Evolutionary conservation across 2,113 vertebrate genomes (phyloP).

Genomic region (Callipepla californica): DNA sequence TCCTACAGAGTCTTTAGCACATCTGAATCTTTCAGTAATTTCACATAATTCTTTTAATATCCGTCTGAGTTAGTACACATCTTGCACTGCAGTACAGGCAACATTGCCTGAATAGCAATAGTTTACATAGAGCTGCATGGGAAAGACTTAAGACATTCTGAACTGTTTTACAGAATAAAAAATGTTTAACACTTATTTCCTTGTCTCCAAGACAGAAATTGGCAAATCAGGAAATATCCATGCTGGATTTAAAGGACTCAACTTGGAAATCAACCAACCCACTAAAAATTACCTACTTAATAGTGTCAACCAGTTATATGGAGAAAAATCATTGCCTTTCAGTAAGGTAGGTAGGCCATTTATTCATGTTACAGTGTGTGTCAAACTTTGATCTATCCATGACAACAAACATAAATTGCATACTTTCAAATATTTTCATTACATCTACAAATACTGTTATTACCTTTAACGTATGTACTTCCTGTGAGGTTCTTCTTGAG

Average conservation of each 20-base stretch:
- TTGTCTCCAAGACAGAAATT: constrained; percentile 35
- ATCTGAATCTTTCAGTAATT: neutral
- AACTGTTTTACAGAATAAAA: neutral
- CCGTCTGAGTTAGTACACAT: neutral
- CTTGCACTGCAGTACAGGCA: neutral
- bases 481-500: neutral
- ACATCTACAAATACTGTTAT: neutral
- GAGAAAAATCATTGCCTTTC: constrained; percentile 70
- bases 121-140: neutral
- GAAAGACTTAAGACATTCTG: neutral
- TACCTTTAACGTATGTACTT: neutral
- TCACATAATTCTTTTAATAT: neutral
- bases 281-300: constrained; percentile 68
- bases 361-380: neutral
- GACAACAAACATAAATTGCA: neutral
- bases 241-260: constrained; percentile 66
- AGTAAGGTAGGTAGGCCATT: constrained; percentile 50
- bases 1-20: neutral
- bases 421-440: neutral
- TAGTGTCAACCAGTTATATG: constrained; percentile 73
- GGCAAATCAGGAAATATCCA: constrained; percentile 40
- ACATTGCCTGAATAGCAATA: neutral
- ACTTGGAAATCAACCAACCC: constrained; percentile 67
- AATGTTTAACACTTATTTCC: neutral
- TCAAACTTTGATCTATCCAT: neutral